Percentiles rank a stretch among this genome's conserved stretches.
phyloP scores from a whole-genome alignment of 2,113 vertebrate genomes.

The Nymphicus hollandicus region DNA sequence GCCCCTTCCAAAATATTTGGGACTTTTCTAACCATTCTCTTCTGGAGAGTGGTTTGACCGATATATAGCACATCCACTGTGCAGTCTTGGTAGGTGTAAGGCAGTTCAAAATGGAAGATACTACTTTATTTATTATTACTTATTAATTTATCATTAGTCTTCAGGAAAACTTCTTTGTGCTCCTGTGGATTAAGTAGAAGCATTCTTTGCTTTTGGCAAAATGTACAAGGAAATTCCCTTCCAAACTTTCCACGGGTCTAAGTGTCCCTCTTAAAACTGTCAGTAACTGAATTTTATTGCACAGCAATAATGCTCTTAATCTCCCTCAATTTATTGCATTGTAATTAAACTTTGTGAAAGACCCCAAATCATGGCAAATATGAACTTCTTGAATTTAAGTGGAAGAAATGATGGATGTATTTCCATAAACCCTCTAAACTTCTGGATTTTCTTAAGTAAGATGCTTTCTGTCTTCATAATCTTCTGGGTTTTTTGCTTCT shows the following conservation, averaged over 20 bases:
- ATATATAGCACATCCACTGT: neutral
- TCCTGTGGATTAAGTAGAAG: neutral
- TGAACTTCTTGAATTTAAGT: neutral
- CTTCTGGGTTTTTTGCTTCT: neutral
- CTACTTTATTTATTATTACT: neutral
- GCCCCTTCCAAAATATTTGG: neutral
- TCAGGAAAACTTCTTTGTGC: neutral
- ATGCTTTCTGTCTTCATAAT: neutral
- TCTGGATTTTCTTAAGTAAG: neutral
- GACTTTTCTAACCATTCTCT: neutral
- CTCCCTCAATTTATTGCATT: neutral
- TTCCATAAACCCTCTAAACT: neutral
- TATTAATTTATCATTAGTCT: neutral
- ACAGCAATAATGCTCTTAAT: neutral
- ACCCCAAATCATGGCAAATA: neutral
- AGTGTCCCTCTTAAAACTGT: neutral
- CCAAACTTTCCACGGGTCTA: neutral
- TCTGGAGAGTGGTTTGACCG: neutral
- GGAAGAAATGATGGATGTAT: neutral
- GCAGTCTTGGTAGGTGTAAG: rapidly evolving
- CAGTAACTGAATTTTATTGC: neutral
- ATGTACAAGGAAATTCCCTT: neutral
- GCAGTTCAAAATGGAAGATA: neutral
- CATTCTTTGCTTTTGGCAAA: neutral
- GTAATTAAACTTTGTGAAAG: neutral